Evolutionary conservation across 2,113 vertebrate species (phyloP).

Genomic region (Romanogobio albipinnatus): DNA sequence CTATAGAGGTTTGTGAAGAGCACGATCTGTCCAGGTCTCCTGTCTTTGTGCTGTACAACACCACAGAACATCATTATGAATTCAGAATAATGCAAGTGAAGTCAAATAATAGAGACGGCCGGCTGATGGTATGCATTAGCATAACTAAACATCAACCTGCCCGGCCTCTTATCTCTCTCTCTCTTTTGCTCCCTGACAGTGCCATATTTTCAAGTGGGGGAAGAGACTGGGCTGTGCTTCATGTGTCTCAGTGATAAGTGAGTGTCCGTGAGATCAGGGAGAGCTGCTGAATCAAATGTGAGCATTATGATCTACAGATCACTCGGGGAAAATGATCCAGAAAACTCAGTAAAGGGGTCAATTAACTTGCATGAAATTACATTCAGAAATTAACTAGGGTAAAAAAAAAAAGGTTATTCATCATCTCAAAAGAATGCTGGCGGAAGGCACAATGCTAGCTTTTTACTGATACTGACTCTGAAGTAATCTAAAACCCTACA

Average conservation of each 20-base stretch:
- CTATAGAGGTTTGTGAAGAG: slow-evolving; percentile 14
- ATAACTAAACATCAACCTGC: slow-evolving; percentile 39
- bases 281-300: slow-evolving; percentile 31
- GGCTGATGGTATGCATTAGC: slow-evolving; percentile 40
- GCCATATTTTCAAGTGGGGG: slow-evolving; percentile 22
- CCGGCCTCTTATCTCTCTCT: background rate
- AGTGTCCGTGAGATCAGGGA: slow-evolving; percentile 33
- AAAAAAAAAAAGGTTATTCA: background rate
- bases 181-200: slow-evolving; percentile 14
- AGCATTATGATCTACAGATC: slow-evolving; percentile 17
- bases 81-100: slow-evolving; percentile 44
- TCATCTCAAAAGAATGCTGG: background rate
- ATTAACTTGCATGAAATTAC: background rate
- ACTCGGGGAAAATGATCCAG: background rate
- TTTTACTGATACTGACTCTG: background rate
- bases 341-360: background rate
- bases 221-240: slow-evolving; percentile 8
- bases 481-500: background rate
- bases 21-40: slow-evolving; percentile 37
- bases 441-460: background rate
- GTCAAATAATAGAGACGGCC: slow-evolving; percentile 32
- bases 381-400: background rate
- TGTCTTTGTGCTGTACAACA: slow-evolving; percentile 16
- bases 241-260: slow-evolving; percentile 23
- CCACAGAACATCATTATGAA: slow-evolving; percentile 29